phyloP scores from a whole-genome alignment of 2,113 vertebrate species.

The Microcebus jonahi region DNA sequence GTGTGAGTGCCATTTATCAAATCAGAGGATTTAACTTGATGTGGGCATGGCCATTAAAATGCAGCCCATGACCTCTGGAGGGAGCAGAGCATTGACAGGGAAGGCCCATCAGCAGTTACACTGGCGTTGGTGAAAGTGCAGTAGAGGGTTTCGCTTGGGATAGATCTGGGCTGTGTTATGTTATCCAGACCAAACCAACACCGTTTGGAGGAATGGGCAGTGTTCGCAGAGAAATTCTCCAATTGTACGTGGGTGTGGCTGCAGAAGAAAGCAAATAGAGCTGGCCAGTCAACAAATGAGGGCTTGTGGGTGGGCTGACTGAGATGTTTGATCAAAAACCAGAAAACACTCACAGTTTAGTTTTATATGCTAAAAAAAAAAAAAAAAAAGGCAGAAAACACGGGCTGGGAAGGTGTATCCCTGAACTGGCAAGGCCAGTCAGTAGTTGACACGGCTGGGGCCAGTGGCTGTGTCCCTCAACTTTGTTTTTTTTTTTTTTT shows the following conservation, averaged over 20 bases:
- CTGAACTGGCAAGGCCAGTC: background rate
- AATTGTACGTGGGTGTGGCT: background rate
- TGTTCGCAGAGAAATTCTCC: background rate
- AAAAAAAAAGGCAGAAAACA: background rate
- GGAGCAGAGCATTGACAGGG: background rate
- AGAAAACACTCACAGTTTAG: background rate
- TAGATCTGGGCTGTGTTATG: background rate
- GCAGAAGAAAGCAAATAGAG: background rate
- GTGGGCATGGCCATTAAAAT: background rate
- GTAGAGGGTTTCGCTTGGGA: background rate
- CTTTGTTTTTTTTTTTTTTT: no score
- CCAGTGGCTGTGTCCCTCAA: no score
- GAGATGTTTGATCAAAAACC: background rate
- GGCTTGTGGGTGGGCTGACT: no score
- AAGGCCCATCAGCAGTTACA: background rate
- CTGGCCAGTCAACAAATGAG: background rate
- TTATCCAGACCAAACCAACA: background rate
- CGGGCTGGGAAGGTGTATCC: rapidly evolving
- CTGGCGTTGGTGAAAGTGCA: background rate
- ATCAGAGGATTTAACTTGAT: background rate
- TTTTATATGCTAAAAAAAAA: no score
- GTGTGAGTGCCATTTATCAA: background rate
- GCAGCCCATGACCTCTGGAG: background rate
- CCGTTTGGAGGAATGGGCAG: background rate
- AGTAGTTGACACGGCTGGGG: background rate